Evolutionary conservation across 1,140 invertebrate species (phyloP), one percentile per base, ranked within the genome.

Genomic region (Asobara japonica): DNA sequence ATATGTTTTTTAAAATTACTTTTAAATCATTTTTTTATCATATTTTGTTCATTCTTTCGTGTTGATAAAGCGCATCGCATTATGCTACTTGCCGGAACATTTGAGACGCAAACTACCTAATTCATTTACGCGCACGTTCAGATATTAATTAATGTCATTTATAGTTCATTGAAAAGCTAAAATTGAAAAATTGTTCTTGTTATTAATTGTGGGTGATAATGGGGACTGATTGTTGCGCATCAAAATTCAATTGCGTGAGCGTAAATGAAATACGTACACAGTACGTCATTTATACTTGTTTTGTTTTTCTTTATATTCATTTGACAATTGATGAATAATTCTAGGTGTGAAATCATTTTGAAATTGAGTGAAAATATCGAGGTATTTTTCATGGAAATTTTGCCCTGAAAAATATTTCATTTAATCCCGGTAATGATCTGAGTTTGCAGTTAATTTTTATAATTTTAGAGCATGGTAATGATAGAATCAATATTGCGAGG

Each of bases 1-100:
- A n/a, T n/a, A n/a, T 62, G 56, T 45, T 76, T 69, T 64, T 31
- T 66, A 22, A 48, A 41, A 36, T 68, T 64, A n/a, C 48, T 27
- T 36, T 30, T 48, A 33, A 30, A 45, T 67, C 33, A 22, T 11
- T 33, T 67, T 60, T 25, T 30, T 69, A 22, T 45, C 22, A 41
- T 33, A 36, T 16, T 41, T 33, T 38, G 25, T 72, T 65, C 67
- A 30, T 45, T 41, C 33, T 62, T 62, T n/a, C 29, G 29, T n/a
- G 27, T 30, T 13, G 60, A 30, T 62, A 31, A 62, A 62, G 60
- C 60, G 60, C 60, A 62, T 60, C 22, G 56, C 56, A 4, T 60
- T 27, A 27, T 56, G 25, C 60, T 62, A 62, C 56, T 60, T 62
- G 60, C 27, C 29, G 10, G 60, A 62, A 62, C 60, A 62, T 62